phyloP scores from a whole-genome alignment of 2,113 vertebrate species.

The Seriola quinqueradiata region DNA sequence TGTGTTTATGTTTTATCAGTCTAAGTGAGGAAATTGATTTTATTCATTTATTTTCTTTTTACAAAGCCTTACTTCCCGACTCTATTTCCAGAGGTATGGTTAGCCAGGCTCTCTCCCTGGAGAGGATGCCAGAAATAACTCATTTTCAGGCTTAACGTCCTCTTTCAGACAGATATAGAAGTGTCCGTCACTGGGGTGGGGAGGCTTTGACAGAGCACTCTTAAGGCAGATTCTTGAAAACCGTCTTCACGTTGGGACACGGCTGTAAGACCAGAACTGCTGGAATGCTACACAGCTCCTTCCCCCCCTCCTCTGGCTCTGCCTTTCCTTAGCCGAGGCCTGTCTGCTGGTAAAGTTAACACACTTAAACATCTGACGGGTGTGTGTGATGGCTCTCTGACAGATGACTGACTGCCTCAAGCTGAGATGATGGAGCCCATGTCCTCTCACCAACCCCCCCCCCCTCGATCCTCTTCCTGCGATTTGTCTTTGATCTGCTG shows the following conservation, averaged over 20 bases:
- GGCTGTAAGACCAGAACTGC: conserved; percentile 21
- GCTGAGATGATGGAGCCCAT: conserved; percentile 27
- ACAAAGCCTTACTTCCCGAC: too few relatives aligned
- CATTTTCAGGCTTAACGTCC: not conserved
- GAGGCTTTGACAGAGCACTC: conserved; percentile 26
- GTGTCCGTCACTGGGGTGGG: conserved; percentile 7
- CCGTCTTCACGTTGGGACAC: conserved; percentile 69
- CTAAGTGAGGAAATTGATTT: too few relatives aligned
- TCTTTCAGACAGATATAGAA: conserved; percentile 19
- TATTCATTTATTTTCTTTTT: too few relatives aligned
- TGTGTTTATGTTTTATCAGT: too few relatives aligned
- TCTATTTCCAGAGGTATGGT: not conserved
- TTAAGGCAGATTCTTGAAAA: conserved; percentile 56
- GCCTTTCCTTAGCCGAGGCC: not conserved
- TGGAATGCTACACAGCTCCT: conserved; percentile 61
- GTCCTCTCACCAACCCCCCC: conserved; percentile 10
- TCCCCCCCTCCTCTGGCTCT: not conserved
- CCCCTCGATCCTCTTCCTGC: conserved; percentile 15
- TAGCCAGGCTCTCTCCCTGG: not conserved
- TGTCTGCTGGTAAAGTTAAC: conserved; percentile 38
- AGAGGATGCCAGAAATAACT: conserved; percentile 24
- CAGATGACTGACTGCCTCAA: conserved; percentile 66
- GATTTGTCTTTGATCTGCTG: conserved; percentile 57
- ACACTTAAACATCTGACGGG: conserved; percentile 44
- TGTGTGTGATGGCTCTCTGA: conserved; percentile 47